Evolutionary conservation across 2,113 vertebrate species (phyloP), one percentile per base, ranked within the genome.

Genomic region (human): DNA sequence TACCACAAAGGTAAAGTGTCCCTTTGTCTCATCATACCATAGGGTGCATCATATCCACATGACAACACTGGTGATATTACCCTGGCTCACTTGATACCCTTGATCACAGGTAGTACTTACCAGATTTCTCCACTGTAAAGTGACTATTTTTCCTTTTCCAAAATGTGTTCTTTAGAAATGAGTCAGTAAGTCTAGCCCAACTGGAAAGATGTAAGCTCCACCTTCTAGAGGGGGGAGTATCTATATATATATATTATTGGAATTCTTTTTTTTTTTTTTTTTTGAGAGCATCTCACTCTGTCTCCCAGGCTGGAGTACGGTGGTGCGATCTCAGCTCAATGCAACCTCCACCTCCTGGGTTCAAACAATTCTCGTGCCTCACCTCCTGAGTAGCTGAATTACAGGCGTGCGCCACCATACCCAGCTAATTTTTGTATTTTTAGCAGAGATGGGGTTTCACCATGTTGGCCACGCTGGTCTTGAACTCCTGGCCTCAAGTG

Each of bases 181-280:
- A 97, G 30, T 93, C 82, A 73, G 40, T 95, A 64, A 95, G 59
- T 94, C 22, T 70, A 97, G 32, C 61, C 43, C 23, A 84, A 79
- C 87, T 68, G 57, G 95, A 85, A 75, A 92, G 35, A 81, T 48
- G 88, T 81, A 94, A 90, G 88, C 30, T 59, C 55, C 20, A 76
- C 50, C 23, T 92, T 38, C 20, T 81, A 0, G 70, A 72, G 25
- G 5, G 20, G 13, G 2, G 16, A 76, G 9, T 35, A 78, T 43
- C 32, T 81, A 94, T 32, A 93, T 43, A 93, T 43, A 70, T 57
- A 90, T 45, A 45, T 45, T 92, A 94, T 3, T 78, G 11, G 48
- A 95, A 70, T 81, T 64, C 2, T 64, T 61, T 61, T 64, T 64
- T 64, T 64, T 64, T 64, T 64, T 64, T 61, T 61, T 64, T 6